Percentiles rank a stretch among this genome's conserved stretches.
phyloP scores from a whole-genome alignment of 2,888 invertebrate species.

The Sinelater perroti region DNA sequence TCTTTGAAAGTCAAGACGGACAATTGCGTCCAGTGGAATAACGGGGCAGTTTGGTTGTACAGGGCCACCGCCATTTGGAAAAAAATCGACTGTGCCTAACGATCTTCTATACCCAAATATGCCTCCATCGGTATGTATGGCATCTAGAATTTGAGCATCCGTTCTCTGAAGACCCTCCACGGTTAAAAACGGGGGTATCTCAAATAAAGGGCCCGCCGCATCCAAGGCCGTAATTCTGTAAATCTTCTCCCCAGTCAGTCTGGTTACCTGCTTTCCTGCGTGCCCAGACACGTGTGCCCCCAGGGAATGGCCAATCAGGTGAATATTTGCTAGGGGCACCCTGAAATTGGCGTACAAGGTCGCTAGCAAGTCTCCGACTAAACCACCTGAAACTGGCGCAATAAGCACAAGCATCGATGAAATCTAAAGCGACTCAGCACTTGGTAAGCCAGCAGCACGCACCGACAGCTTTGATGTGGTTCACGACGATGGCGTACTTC shows the following conservation, averaged over 20 bases:
- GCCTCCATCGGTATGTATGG: slow-evolving; percentile 69
- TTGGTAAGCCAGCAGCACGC: slow-evolving; percentile 32
- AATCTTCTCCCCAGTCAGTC: slow-evolving; percentile 46
- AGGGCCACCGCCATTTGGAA: slow-evolving; percentile 64
- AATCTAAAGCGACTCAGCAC: neutral
- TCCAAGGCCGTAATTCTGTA: slow-evolving; percentile 63
- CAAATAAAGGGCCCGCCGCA: slow-evolving; percentile 64
- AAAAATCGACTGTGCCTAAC: slow-evolving; percentile 65
- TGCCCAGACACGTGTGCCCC: slow-evolving; percentile 54
- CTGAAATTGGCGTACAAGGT: slow-evolving; percentile 29
- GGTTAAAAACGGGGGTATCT: slow-evolving; percentile 45
- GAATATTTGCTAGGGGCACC: slow-evolving; percentile 42
- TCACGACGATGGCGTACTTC: neutral
- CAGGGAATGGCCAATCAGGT: slow-evolving; percentile 55
- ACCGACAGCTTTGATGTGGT: slow-evolving; percentile 30
- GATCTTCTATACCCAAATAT: slow-evolving; percentile 60
- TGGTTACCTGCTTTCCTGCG: slow-evolving; percentile 47
- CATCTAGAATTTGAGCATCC: slow-evolving; percentile 68
- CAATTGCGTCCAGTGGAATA: neutral
- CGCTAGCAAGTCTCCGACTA: slow-evolving; percentile 48
- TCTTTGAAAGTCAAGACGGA: slow-evolving; percentile 42
- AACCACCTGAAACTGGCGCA: slow-evolving; percentile 40
- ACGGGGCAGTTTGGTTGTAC: slow-evolving; percentile 64
- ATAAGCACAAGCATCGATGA: neutral
- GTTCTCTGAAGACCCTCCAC: slow-evolving; percentile 64